Evolutionary conservation across 2,888 invertebrate genomes (phyloP), one percentile per base, ranked within the genome.

Genomic region (Macrophya alboannulata): DNA sequence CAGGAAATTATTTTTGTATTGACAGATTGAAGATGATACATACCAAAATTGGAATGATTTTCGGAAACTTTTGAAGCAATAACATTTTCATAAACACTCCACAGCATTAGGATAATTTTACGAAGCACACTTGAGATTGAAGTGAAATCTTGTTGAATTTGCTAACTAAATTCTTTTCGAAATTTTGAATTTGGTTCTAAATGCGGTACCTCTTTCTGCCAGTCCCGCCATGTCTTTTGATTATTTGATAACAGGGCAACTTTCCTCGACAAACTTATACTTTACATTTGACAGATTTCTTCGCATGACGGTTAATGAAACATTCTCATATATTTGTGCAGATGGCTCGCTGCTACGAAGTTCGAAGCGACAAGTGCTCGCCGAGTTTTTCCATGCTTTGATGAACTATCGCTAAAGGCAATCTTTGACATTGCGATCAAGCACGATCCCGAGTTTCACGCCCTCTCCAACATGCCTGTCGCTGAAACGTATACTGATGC

Each of bases 361-460:
- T 95, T 97, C 84, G 96, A 97, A 91, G 95, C 96, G 0, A 95
- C 95, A 0, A 95, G 95, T 85, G 96, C 96, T 0, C 95, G 97
- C 0, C 94, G 95, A 72, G 97, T 96, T 0, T 97, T 97, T 91
- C 97, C 97, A 0, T 97, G 97, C 90, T 97, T 96, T 90, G 97
- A 97, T 89, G 96, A 97, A 90, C 97, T 97, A 0, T 94, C 94
- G 0, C 92, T 95, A 51, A 97, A 97, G 90, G 96, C 97, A 0
- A 93, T 93, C 17, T 97, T 97, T 90, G 94, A 95, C 51, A 95
- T 97, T 17, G 95, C 94, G 2, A 94, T 97, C 84, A 95, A 94
- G 45, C 95, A 96, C 72, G 94, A 95, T 6, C 88, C 89, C 8
- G 90, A 88, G 4, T 94, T 94, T 62, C 87, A 86, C 3, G 94